These are phyloP conservation scores for Eurosta solidaginis DNA, from an alignment of 1,140 invertebrate genomes.

Conservation along the genomic window DNA sequence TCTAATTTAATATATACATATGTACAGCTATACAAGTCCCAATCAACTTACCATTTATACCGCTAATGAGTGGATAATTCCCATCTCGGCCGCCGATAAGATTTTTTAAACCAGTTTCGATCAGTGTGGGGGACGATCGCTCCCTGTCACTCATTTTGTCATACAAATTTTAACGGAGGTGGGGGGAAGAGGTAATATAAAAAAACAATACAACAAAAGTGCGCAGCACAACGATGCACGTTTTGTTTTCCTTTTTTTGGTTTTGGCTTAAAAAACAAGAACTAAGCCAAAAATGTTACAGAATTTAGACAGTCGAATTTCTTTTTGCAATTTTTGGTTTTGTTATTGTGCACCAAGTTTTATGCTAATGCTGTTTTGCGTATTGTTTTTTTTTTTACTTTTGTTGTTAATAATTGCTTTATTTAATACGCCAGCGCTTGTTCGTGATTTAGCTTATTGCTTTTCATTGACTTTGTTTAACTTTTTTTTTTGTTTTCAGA, in stretches of 20 bases:
- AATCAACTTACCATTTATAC: conserved; percentile 71
- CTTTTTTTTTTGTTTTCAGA: conserved; percentile 22
- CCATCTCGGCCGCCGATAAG: conserved; percentile 75
- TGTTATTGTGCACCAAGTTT: neutral
- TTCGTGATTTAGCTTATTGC: neutral
- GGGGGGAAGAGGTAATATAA: conserved; percentile 30
- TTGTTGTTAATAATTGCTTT: neutral
- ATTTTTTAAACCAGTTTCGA: conserved; percentile 79
- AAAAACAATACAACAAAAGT: conserved; percentile 49
- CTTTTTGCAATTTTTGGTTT: neutral
- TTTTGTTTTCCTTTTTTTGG: neutral
- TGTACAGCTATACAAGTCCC: neutral
- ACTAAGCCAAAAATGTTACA: neutral
- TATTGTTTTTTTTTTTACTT: neutral
- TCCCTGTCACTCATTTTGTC: conserved; percentile 77
- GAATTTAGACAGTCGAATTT: neutral
- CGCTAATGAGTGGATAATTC: conserved; percentile 75
- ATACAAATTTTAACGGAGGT: conserved; percentile 50
- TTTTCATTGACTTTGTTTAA: conserved; percentile 27
- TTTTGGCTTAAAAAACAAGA: neutral
- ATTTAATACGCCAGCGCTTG: too few relatives aligned
- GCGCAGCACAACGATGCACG: conserved; percentile 15
- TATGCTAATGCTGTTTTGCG: neutral
- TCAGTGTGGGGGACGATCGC: conserved; percentile 76
- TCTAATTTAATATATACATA: too few relatives aligned